Base-by-base conservation (phyloP, 2,888 invertebrate genomes). In the Philereme vetulata region DNA sequence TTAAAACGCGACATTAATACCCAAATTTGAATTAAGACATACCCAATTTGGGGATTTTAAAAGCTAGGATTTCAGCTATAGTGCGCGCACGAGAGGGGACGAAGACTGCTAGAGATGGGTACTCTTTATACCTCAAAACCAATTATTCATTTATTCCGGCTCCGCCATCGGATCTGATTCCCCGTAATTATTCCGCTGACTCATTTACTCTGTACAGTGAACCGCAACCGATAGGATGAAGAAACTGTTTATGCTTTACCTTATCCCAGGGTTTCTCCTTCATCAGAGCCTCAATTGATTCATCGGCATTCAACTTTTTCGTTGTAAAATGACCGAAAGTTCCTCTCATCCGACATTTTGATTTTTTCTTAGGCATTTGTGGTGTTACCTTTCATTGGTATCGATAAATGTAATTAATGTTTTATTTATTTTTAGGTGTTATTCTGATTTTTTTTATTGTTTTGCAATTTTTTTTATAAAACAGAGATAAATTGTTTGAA, bases 251-350 rank as follows among this genome's bases (percentile, higher is more conserved):
- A 35, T 98, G 81, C 84, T 97, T 97, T 5, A 93, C 93, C 76
- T 94, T 94, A 79, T 97, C 97, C 83, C 96, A 93, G 9, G 95
- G 96, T 75, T 96, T 96, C 70, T 98, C 98, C 77, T 97, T 97
- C 74, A 98, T 90, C 8, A 98, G 87, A 75, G 97, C 97, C 89
- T 98, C 97, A 44, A 98, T 98, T 98, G 0, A 98, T 97, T 71
- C 96, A 96, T 67, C 96, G 94, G 85, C 97, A 97, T 42, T 98
- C 98, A 8, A 98, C 97, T 90, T 96, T 96, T 85, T 96, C 96
- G 74, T 96, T 96, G 77, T 96, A 96, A 3, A 95, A 95, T 0
- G 96, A 96, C 40, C 96, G 94, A 84, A 96, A 96, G 86, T 96
- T 96, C 67, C 96, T 91, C 80, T 96, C 96, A 77, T 96, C 96